phyloP scores from a whole-genome alignment of 1,140 invertebrate genomes.

The Dufourea novaeangliae region DNA sequence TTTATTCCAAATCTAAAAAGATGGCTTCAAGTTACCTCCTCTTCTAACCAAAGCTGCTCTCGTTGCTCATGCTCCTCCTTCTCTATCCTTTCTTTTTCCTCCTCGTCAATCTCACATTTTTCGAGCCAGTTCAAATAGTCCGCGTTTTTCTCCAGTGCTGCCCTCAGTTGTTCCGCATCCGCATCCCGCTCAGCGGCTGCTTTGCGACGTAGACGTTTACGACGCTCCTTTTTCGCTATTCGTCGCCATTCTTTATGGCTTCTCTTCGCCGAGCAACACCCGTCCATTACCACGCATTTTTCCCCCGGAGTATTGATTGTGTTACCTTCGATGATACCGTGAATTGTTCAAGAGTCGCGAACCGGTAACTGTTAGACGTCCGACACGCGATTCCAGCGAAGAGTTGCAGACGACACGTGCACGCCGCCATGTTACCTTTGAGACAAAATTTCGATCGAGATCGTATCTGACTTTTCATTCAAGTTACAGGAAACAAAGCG shows the following conservation, averaged over 20 bases:
- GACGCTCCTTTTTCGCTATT: conserved; percentile 84
- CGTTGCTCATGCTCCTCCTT: conserved; percentile 78
- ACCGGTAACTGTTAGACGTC: not conserved
- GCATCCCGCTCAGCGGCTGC: conserved; percentile 76
- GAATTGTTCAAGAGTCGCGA: not conserved
- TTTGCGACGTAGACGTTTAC: conserved; percentile 81
- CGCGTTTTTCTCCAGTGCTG: conserved; percentile 64
- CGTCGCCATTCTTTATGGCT: conserved; percentile 84
- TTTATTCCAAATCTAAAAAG: too few species aligned
- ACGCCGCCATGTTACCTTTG: conserved; percentile 51
- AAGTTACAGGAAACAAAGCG: not conserved
- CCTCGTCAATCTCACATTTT: conserved; percentile 77
- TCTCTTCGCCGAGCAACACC: not conserved
- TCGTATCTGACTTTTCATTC: not conserved
- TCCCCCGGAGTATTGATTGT: too few species aligned
- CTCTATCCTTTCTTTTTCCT: conserved; percentile 76
- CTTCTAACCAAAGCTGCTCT: conserved; percentile 76
- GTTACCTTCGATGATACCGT: not conserved
- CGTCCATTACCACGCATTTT: conserved; percentile 48
- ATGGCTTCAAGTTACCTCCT: conserved; percentile 71
- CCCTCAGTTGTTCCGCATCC: conserved; percentile 65
- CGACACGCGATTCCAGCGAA: not conserved
- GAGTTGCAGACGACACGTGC: conserved; percentile 18
- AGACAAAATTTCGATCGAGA: not conserved
- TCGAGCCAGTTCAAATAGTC: conserved; percentile 81